Evolutionary conservation across 2,797 vertebrate species (phyloP), one percentile per base, ranked within the genome.

Genomic region (Galago senegalensis): DNA sequence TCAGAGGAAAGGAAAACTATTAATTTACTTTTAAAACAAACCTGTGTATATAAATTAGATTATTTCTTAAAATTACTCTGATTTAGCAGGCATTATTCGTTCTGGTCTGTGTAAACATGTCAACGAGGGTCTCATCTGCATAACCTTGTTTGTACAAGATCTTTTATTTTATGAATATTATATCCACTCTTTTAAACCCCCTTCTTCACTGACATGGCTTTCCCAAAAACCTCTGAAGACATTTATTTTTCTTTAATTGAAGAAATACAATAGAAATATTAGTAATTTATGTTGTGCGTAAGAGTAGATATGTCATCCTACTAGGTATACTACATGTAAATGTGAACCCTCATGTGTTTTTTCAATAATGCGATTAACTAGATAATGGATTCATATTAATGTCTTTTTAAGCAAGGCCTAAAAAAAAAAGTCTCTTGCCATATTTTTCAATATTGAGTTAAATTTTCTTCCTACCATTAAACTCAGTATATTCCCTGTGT

Each of bases 21-120:
- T 31, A 37, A 67, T 49, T 87, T 89, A 10, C 49, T 10, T 84
- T 79, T 86, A 61, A 89, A 83, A 84, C 70, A 76, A 89, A 80
- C 6, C 2, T 91, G n/a, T 46, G 8, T 25, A 34, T 60, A 49
- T 34, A 93, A 85, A 85, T 60, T 37, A 83, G 82, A 58, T 72
- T 43, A 77, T 75, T 77, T 60, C 89, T 23, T 67, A 73, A 92
- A 53, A 13, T 67, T 13, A 70, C 20, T 86, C 9, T 80, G 53
- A 80, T 43, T 72, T 60, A 79, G 13, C 17, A 80, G 16, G 5
- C 63, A n/a, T 91, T 73, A 89, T 60, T 94, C 58, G 40, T 4
- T 4, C 13, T 53, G 4, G 0, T 60, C n/a, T 67, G 77, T 10
- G 12, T 84, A 90, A 93, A 87, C 72, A 77, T 73, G 17, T 10